Evolutionary conservation across 1,140 invertebrate species (phyloP).

Genomic region (Plodia interpunctella): DNA sequence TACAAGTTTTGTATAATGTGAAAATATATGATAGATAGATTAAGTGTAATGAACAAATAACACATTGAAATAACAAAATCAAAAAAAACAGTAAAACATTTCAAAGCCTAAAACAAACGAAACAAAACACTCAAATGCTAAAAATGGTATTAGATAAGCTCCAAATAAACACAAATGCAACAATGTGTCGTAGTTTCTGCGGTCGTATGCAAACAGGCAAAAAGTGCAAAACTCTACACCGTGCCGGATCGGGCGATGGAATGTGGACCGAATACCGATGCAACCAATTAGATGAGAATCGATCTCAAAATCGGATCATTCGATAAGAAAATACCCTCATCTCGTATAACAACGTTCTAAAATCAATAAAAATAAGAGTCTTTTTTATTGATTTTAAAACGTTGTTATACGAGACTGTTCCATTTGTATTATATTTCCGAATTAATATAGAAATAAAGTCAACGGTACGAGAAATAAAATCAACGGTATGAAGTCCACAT

Average conservation of each 20-base stretch:
- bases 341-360: not conserved
- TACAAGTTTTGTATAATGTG: too few species aligned
- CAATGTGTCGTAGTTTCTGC: slow-evolving; percentile 15
- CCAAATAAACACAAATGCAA: slow-evolving; percentile 41
- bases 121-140: slow-evolving; percentile 33
- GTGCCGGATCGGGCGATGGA: slow-evolving; percentile 49
- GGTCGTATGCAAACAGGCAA: slow-evolving; percentile 54
- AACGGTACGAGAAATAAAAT: not conserved
- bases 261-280: slow-evolving; percentile 57
- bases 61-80: not conserved
- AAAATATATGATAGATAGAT: too few species aligned
- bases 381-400: not conserved
- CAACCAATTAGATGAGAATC: not conserved
- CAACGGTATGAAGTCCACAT: slow-evolving; percentile 39
- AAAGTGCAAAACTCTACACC: slow-evolving; percentile 61
- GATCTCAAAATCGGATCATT: slow-evolving; percentile 24
- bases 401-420: not conserved
- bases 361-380: not conserved
- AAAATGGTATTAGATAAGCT: slow-evolving; percentile 41
- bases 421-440: not conserved
- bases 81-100: not conserved
- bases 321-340: slow-evolving; percentile 20
- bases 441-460: not conserved
- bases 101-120: slow-evolving; percentile 36
- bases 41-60: not conserved